Base-by-base conservation (phyloP, 2,888 invertebrate genomes). In the Stenoptilia bipunctidactyla region DNA sequence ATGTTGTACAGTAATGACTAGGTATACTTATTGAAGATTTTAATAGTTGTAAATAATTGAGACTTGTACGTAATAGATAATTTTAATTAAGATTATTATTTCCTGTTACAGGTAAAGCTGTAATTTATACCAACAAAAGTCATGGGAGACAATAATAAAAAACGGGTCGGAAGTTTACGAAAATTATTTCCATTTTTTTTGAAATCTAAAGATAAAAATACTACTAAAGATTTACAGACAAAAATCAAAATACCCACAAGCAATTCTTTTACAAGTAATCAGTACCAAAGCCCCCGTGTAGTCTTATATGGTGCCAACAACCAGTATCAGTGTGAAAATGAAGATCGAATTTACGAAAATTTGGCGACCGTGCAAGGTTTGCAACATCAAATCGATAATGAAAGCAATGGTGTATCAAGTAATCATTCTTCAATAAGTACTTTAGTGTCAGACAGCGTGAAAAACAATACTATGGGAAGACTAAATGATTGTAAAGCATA, bases 301-400 rank as follows among this genome's bases (percentile, higher is more conserved):
- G 46, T 55, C 50, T 20, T 20, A 8, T 8, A 20, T 8, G 58
- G 62, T 14, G 40, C 43, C 48, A 68, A 52, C 52, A 52, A 55
- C 36, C 66, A 64, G 49, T 62, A 56, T 43, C 49, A 50, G 41
- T 46, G 58, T 49, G 50, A 49, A 41, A 61, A 59, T 53, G 59
- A 53, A 45, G 73, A 75, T 50, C 58, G 70, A 47, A 71, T 79
- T 50, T 82, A 82, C 49, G 82, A 82, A 66, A 82, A 82, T 50
- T 60, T 82, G 48, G 54, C 68, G 36, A 47, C 56, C 36, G 42
- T 51, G 15, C 55, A 52, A 20, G 47, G 34, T 44, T 48, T 45
- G 39, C 20, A 20, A 20, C 20, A 20, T 20, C 55, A 62, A 52
- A 58, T 52, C 40, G 56, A 62, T 43, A 54, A 51, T 35, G 53